Base-by-base conservation (phyloP, 2,797 vertebrate genomes). In the Sebastes diploproa region DNA sequence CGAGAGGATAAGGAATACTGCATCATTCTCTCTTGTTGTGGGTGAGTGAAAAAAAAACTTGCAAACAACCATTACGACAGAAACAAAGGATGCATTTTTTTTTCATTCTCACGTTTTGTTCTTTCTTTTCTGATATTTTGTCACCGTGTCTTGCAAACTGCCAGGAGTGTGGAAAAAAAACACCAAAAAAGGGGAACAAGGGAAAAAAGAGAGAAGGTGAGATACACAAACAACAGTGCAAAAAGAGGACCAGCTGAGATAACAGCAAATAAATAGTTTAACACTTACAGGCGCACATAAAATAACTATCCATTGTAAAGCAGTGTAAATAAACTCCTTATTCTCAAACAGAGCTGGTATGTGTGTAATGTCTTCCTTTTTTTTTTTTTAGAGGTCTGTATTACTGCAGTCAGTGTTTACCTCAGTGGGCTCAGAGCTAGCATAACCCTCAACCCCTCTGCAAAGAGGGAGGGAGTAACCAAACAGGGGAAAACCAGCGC, bases 71-170 rank as follows among this genome's bases (percentile, higher is more conserved):
- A 78, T 61, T 32, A 89, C 50, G 81, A 79, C 23, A 72, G 46
- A 80, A 80, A 90, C 75, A 86, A 88, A 90, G 76, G 75, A 90
- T 87, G 84, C 83, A 64, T 86, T 86, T 64, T 92, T 84, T 64
- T 92, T 84, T 52, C 74, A 77, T 96, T 95, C 98, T 99, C 97
- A 99, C 98, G 94, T 97, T 98, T 98, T 99, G 96, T 96, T 99
- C 96, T 97, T 99, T 96, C 97, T 95, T 97, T 98, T 99, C 96
- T 99, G 97, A 97, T 98, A 99, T 93, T 99, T 99, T 96, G 98
- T 96, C 97, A 99, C 98, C 97, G 97, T 98, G 95, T 99, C 98
- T 97, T 99, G 98, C 92, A 99, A 95, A 96, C 98, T 99, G 96
- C 93, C 92, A 81, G 81, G 80, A 85, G 81, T 88, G 82, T 76